Conservation (phyloP, 2,113 vertebrate species). For the Epinephelus cyanopodus region DNA sequence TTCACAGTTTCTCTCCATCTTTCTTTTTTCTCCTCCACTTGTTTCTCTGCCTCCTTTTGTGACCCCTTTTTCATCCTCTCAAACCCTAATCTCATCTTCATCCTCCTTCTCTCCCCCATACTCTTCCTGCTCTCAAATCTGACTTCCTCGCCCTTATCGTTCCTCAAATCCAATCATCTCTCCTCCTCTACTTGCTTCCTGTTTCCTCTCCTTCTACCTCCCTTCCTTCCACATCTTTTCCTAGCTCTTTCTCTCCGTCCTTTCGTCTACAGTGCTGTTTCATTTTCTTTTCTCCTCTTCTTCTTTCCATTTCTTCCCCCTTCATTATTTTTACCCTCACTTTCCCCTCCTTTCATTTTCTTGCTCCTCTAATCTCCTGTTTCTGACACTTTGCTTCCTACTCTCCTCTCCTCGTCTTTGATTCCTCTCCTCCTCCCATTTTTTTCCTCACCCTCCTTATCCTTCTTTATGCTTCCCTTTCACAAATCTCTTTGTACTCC, state of each 20-base stretch:
- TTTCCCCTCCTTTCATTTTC: background rate
- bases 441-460: background rate
- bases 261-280: background rate
- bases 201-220: background rate
- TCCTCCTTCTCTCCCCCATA: background rate
- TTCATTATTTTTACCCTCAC: background rate
- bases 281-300: background rate
- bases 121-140: background rate
- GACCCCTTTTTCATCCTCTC: background rate
- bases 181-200: background rate
- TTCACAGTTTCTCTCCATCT: no score
- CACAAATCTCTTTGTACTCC: background rate
- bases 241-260: background rate
- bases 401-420: background rate
- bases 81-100: background rate
- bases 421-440: background rate
- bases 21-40: no score
- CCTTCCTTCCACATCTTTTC: background rate
- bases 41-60: no score
- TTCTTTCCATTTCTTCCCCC: no score
- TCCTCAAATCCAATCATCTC: background rate
- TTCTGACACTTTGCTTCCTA: background rate
- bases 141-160: background rate
- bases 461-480: background rate
- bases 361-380: background rate